Base-by-base conservation (phyloP, 1,140 invertebrate genomes). In the Ylistrum balloti region DNA sequence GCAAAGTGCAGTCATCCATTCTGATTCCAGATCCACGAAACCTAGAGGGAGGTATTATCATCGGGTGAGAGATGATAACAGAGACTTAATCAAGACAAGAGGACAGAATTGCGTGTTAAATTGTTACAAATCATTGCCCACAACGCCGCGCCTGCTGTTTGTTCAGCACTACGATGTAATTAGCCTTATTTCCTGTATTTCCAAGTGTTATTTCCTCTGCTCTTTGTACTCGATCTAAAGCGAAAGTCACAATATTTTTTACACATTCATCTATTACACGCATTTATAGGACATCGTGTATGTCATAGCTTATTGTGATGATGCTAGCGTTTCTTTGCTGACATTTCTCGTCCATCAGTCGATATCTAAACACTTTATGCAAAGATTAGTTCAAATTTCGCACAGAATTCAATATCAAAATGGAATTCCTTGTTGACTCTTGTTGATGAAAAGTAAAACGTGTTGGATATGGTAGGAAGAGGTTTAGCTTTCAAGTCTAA, bases 51-150 rank as follows among this genome's bases (percentile, higher is more conserved):
- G 56, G n/a, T 28, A 74, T 74, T 74, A 74, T 74, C n/a, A 74
- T n/a, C n/a, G 56, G 56, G 22, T 74, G 56, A 74, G n/a, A 28
- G 28, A 74, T 74, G 56, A 74, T 74, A 74, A 28, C 56, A 74
- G 22, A 74, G 56, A 74, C 56, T 74, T 74, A 74, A 74, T 74
- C 56, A 74, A 74, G 56, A 74, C 56, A 74, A 74, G 56, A 74
- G 56, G 56, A 74, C 56, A 28, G n/a, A 3, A 28, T 74, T 28
- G 56, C 56, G 56, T 74, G 56, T 74, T 74, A 74, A 74, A 28
- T 74, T 74, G 56, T 74, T 74, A 74, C 56, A 74, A 45, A 45
- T 45, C 41, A 45, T 74, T 28, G 56, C 56, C 56, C 56, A 74
- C 56, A 28, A 74, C 41, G 41, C 41, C 41, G 9, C 41, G 56